Percentiles rank a stretch among this genome's conserved stretches.
phyloP scores from a whole-genome alignment of 2,888 invertebrate species.

The Cremastinae sp. region DNA sequence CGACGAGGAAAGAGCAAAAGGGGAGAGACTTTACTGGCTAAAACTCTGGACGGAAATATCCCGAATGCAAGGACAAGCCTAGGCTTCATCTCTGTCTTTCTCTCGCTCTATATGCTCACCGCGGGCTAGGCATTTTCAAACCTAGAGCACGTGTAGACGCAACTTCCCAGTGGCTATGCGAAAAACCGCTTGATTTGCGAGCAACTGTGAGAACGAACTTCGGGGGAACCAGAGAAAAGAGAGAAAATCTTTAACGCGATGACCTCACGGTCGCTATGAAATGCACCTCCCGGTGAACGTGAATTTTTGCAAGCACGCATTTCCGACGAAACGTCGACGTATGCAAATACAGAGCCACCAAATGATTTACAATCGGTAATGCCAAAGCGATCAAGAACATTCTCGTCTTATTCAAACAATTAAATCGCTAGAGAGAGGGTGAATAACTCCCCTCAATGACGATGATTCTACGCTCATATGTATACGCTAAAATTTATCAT shows the following conservation, averaged over 20 bases:
- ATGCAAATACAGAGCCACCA: constrained; percentile 1
- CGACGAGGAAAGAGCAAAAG: constrained; percentile 59
- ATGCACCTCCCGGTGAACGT: not conserved
- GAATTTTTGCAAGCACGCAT: not conserved
- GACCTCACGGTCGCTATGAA: constrained; percentile 15
- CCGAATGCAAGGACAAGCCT: constrained; percentile 76
- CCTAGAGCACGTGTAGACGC: constrained; percentile 14
- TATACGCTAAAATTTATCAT: constrained; percentile 46
- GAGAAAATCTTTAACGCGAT: constrained; percentile 10
- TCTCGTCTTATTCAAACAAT: constrained; percentile 11
- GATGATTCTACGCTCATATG: not conserved
- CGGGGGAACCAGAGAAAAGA: not conserved
- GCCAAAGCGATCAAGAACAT: constrained; percentile 50
- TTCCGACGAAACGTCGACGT: not conserved
- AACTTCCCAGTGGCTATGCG: constrained; percentile 20
- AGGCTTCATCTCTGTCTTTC: constrained; percentile 31
- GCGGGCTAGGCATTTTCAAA: constrained; percentile 24
- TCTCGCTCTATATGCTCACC: constrained; percentile 14
- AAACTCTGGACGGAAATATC: constrained; percentile 78
- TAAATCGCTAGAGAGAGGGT: constrained; percentile 30
- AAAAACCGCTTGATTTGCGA: constrained; percentile 36
- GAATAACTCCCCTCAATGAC: constrained; percentile 46
- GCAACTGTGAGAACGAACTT: not conserved
- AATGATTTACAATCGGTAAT: constrained; percentile 38
- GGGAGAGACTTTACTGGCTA: constrained; percentile 75